Evolutionary conservation across 2,888 invertebrate species (phyloP).

Genomic region (Agrotis segetum): DNA sequence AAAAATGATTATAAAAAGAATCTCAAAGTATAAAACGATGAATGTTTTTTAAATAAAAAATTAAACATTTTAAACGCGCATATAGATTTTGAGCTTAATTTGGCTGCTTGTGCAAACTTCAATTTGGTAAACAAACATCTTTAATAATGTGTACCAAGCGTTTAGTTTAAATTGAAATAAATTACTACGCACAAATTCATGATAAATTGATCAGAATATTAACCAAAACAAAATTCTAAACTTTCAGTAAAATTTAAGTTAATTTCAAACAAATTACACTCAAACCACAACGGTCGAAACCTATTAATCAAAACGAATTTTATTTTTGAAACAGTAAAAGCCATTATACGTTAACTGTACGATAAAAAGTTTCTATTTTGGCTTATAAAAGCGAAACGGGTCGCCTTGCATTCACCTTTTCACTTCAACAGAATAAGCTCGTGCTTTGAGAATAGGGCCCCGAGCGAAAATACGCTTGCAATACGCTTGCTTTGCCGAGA

Average conservation of each 20-base stretch:
- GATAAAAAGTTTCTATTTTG: constrained; percentile 73
- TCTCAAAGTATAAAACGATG: background rate
- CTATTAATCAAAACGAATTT: background rate
- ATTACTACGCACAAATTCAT: constrained; percentile 10
- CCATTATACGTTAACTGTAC: constrained; percentile 26
- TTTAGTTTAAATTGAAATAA: constrained; percentile 1
- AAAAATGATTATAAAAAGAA: too few species aligned
- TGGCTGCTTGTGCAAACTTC: background rate
- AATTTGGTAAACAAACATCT: background rate
- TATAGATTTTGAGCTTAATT: background rate
- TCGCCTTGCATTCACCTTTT: constrained; percentile 80
- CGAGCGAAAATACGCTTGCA: constrained; percentile 75
- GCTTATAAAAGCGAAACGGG: constrained; percentile 73
- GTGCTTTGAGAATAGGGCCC: constrained; percentile 78
- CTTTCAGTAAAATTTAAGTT: background rate
- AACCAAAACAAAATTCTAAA: background rate
- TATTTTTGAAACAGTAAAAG: background rate
- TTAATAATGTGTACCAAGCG: constrained; percentile 13
- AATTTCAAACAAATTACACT: constrained; percentile 10
- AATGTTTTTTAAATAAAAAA: background rate
- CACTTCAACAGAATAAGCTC: constrained; percentile 76
- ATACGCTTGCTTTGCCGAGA: constrained; percentile 72
- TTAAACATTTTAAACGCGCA: background rate
- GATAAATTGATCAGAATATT: constrained; percentile 1
- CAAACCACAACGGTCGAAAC: constrained; percentile 9